A percentile compares a stretch with the other conserved stretches of the same genome.
Evolutionary conservation across 2,888 invertebrate species (phyloP).

Genomic region (Meteorus cinctellus): DNA sequence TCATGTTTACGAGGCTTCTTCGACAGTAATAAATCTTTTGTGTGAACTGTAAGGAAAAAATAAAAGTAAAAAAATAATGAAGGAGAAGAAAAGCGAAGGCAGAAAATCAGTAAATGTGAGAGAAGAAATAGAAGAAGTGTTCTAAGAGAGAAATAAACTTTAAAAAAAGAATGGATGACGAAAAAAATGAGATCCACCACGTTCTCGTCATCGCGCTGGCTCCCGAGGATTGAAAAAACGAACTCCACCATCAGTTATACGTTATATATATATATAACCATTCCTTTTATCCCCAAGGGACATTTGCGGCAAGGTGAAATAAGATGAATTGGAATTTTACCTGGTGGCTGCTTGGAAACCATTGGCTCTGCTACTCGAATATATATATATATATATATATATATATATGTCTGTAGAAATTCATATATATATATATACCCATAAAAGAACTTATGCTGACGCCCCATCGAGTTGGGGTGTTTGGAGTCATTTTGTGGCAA

Average conservation of each 20-base stretch:
- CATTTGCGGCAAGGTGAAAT: conserved; percentile 34
- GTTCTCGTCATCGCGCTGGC: conserved; percentile 21
- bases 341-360: conserved; percentile 30
- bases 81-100: background rate
- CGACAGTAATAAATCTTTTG: conserved; percentile 38
- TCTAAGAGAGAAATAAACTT: background rate
- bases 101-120: background rate
- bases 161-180: background rate
- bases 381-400: conserved; percentile 21
- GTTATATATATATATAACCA: background rate
- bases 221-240: conserved; percentile 12
- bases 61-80: background rate
- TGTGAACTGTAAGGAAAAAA: background rate
- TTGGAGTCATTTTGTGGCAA: conserved; percentile 4
- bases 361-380: conserved; percentile 15
- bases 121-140: background rate
- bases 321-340: conserved; percentile 40
- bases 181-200: conserved; percentile 13
- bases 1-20: conserved; percentile 19
- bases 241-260: conserved; percentile 14
- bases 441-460: background rate
- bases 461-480: background rate
- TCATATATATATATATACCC: background rate
- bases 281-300: conserved; percentile 12
- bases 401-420: background rate